phyloP scores from a whole-genome alignment of 37 sponge, comb jelly and placozoan genomes.

The Cliona cf. orientalis region DNA sequence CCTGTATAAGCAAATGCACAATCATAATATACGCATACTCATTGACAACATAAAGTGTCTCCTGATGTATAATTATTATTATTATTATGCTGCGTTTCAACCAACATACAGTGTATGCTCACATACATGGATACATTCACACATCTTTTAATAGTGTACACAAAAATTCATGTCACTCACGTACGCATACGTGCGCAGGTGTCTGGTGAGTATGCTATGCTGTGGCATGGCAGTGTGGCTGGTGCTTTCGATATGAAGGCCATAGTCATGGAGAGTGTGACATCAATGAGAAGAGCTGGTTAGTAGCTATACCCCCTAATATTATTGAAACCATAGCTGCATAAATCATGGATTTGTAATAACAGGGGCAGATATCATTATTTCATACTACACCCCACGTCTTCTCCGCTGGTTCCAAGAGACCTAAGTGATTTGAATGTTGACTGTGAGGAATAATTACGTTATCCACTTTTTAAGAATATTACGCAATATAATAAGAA shows the following conservation, averaged over 20 bases:
- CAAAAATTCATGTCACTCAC: too few relatives aligned
- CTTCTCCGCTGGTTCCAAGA: conserved; percentile 82
- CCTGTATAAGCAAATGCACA: too few relatives aligned
- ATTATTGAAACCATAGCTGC: not conserved
- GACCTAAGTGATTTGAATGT: conserved; percentile 3
- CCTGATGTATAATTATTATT: not conserved
- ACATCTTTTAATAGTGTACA: too few relatives aligned
- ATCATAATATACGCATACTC: too few relatives aligned
- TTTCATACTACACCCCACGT: conserved; percentile 87
- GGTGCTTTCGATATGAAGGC: conserved; percentile 84
- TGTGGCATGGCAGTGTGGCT: conserved; percentile 79
- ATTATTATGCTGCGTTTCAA: not conserved
- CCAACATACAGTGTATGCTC: not conserved
- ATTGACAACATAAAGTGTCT: too few relatives aligned
- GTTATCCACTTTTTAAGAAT: too few relatives aligned
- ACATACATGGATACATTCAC: too few relatives aligned
- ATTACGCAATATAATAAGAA: too few relatives aligned
- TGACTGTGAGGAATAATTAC: too few relatives aligned
- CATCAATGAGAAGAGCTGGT: conserved; percentile 80
- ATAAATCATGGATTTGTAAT: not conserved
- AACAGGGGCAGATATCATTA: conserved; percentile 91
- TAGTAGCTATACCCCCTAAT: not conserved
- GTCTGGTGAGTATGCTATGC: conserved; percentile 97
- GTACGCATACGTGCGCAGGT: conserved; percentile 64
- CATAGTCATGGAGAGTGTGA: conserved; percentile 72